Percentiles rank a stretch among this genome's conserved stretches.
phyloP scores from a whole-genome alignment of 2,113 vertebrate species.

The Platysteira castanea region DNA sequence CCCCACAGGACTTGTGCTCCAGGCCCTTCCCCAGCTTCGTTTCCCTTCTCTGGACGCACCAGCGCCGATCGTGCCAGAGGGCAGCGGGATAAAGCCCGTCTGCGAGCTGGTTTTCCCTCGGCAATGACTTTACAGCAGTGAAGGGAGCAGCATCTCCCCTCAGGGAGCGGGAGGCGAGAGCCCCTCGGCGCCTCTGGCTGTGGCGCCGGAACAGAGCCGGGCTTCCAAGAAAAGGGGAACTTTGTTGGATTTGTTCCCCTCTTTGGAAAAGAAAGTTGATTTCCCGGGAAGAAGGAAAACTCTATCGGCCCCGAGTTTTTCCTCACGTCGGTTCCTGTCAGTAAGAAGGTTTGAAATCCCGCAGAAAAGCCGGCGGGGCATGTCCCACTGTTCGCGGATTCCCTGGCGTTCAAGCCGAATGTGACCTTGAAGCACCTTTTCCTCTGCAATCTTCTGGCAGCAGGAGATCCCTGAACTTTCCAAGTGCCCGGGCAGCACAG shows the following conservation, averaged over 20 bases:
- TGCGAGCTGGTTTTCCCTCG: not conserved
- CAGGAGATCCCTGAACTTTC: not conserved
- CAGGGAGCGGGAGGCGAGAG: not conserved
- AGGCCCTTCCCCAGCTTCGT: not conserved
- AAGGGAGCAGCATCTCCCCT: too few relatives aligned
- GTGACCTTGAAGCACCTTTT: not conserved
- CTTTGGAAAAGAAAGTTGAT: not conserved
- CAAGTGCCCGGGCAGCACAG: not conserved
- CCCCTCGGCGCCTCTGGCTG: not conserved
- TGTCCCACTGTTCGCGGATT: not conserved
- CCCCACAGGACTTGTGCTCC: not conserved
- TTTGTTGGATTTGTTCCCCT: accelerated
- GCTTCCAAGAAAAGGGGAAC: not conserved
- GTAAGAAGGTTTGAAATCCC: not conserved
- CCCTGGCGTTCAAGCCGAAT: not conserved
- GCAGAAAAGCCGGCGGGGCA: not conserved
- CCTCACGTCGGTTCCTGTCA: not conserved
- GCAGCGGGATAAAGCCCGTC: accelerated
- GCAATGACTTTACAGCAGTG: accelerated
- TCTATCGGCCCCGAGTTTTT: not conserved
- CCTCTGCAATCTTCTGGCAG: not conserved
- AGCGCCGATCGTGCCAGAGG: not conserved
- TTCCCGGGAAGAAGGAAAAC: not conserved
- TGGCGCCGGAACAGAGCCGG: accelerated
- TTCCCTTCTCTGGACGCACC: not conserved